Conservation (phyloP, 2,888 invertebrate genomes). For the Anoncus sp. region DNA sequence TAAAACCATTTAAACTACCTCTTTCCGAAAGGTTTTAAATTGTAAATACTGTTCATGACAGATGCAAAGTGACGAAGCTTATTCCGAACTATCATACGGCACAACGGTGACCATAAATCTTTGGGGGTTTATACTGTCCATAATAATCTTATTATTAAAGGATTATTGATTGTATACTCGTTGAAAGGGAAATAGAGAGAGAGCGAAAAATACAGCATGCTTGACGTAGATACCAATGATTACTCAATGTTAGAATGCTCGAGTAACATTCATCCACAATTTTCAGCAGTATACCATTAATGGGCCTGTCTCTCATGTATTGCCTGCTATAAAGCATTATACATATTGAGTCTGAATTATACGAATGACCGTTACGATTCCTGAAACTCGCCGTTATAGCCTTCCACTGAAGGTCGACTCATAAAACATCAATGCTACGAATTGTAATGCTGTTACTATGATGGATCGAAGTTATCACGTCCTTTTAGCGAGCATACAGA, state of each 20-base stretch:
- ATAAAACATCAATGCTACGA: slow-evolving; percentile 1
- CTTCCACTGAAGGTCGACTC: not conserved
- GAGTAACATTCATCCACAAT: slow-evolving; percentile 19
- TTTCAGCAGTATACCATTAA: slow-evolving; percentile 16
- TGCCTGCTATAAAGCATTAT: slow-evolving; percentile 15
- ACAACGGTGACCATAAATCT: slow-evolving; percentile 27
- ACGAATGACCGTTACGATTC: slow-evolving; percentile 8
- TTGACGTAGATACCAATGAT: slow-evolving; percentile 19
- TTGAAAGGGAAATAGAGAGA: slow-evolving; percentile 5
- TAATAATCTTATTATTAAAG: slow-evolving; percentile 37
- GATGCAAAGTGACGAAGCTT: slow-evolving; percentile 17
- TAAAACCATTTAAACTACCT: not conserved
- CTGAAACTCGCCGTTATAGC: not conserved
- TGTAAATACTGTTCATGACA: not conserved
- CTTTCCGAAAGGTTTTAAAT: no score
- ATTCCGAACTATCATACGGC: slow-evolving; percentile 5
- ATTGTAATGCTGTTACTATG: slow-evolving; percentile 2
- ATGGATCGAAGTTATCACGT: slow-evolving; percentile 10
- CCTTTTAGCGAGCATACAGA: slow-evolving; percentile 4
- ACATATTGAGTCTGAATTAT: slow-evolving; percentile 16
- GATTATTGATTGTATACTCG: slow-evolving; percentile 11
- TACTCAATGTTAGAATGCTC: slow-evolving; percentile 24
- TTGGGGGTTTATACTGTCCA: slow-evolving; percentile 10
- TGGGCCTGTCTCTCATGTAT: slow-evolving; percentile 11
- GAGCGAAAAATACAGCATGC: not conserved